Conservation (phyloP, 2,888 invertebrate species). For the Hymenopus coronatus region DNA sequence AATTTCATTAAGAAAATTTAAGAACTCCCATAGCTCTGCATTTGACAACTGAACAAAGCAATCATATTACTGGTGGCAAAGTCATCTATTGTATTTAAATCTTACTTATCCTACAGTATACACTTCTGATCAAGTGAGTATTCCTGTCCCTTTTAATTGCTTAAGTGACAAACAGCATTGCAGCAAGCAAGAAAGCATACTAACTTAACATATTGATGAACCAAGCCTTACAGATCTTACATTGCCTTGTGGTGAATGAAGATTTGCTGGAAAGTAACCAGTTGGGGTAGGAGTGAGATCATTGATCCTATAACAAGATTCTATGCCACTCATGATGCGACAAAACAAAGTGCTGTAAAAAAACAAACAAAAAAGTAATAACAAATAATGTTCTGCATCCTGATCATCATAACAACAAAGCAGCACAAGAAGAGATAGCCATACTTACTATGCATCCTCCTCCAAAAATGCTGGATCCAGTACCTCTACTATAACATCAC, state of each 20-base stretch:
- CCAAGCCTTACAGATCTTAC: conserved; percentile 8
- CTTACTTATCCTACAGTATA: too few species aligned
- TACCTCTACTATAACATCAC: conserved; percentile 61
- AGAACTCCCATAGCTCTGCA: too few species aligned
- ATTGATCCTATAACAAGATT: conserved; percentile 62
- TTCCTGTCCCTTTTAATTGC: too few species aligned
- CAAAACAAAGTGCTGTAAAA: conserved; percentile 58
- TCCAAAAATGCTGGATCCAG: conserved; percentile 68
- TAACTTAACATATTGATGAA: neutral
- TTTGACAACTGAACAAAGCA: too few species aligned
- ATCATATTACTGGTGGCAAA: too few species aligned
- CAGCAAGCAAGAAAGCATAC: too few species aligned
- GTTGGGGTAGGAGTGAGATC: conserved; percentile 53
- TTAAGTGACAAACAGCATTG: too few species aligned
- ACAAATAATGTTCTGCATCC: neutral
- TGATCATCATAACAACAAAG: neutral
- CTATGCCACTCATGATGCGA: conserved; percentile 61
- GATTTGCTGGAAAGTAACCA: conserved; percentile 49
- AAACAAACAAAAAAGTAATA: neutral
- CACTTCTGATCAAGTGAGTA: too few species aligned
- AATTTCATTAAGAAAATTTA: too few species aligned
- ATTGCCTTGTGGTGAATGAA: conserved; percentile 21
- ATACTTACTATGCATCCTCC: conserved; percentile 76
- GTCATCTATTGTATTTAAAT: too few species aligned
- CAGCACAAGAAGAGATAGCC: conserved; percentile 38